Evolutionary conservation across 2,888 invertebrate species (phyloP), one percentile per base, ranked within the genome.

Genomic region (Lasioglossum pauxillum): DNA sequence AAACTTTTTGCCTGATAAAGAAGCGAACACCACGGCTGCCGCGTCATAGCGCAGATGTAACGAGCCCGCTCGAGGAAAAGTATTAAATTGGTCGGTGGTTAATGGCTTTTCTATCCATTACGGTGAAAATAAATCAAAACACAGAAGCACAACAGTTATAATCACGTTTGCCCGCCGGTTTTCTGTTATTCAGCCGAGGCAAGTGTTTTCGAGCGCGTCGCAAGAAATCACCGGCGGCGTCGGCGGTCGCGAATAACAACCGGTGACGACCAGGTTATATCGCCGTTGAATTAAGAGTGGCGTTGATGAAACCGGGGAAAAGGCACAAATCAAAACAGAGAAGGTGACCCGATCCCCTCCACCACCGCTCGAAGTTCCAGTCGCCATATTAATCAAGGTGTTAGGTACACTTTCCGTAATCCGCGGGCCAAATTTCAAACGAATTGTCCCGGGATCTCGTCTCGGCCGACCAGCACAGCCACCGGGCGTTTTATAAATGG

Each of bases 381-480:
- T 74, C 27, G 87, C 76, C 81, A 79, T 91, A 93, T 93, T 91
- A 93, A 93, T 93, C 93, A 93, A 90, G 78, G 83, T 80, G 91
- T 91, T 91, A n/a, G 57, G 57, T n/a, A 92, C 90, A 92, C 92
- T 90, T 91, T 90, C 87, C 73, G 89, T 91, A 92, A 93, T 92
- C 91, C 88, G 90, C 90, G 86, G 89, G 86, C 90, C 89, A 92
- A 93, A 93, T 92, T 93, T 93, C 90, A 91, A 91, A 93, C 92
- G 93, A 93, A 93, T 93, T 92, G 92, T 92, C 89, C 85, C 75
- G 67, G 85, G 89, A 90, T 91, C 89, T 83, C 87, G 78, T 74
- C n/a, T n/a, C 88, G 86, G 88, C 86, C 90, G 88, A 87, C 86
- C 83, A 82, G 83, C 90, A 85, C 35, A 82, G 81, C 84, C 87